Evolutionary conservation across 1,140 invertebrate species (phyloP).

Genomic region (Drosophila insularis): DNA sequence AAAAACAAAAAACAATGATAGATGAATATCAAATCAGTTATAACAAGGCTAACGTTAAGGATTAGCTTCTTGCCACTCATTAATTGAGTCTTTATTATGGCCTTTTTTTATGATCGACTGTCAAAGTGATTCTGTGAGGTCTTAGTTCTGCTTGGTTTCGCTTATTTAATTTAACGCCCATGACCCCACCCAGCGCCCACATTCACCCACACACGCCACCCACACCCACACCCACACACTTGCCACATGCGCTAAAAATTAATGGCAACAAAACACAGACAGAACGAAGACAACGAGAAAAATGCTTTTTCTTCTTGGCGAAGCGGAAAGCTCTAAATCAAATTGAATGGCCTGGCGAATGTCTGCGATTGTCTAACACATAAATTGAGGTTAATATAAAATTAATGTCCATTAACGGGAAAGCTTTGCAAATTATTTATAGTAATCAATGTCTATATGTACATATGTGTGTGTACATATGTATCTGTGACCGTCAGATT

Average conservation of each 20-base stretch:
- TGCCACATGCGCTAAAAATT: too few species aligned
- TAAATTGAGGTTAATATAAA: slow-evolving; percentile 54
- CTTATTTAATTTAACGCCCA: slow-evolving; percentile 29
- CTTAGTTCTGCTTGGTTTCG: not conserved
- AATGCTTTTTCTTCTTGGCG: slow-evolving; percentile 9
- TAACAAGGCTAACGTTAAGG: not conserved
- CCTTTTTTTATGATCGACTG: slow-evolving; percentile 4
- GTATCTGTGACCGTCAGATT: not conserved
- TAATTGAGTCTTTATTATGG: not conserved
- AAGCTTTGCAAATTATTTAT: slow-evolving; percentile 5
- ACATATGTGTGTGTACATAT: not conserved
- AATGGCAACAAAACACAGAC: not conserved
- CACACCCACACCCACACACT: too few species aligned
- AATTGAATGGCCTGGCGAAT: slow-evolving; percentile 50
- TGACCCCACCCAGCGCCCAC: too few species aligned
- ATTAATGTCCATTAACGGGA: slow-evolving; percentile 17
- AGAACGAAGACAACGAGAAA: not conserved
- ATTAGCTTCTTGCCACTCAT: not conserved
- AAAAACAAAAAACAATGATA: too few species aligned
- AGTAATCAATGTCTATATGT: not conserved
- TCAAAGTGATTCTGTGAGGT: not conserved
- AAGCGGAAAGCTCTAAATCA: slow-evolving; percentile 37
- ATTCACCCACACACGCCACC: too few species aligned
- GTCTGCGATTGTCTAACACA: slow-evolving; percentile 29
- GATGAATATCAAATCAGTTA: too few species aligned